phyloP scores from a whole-genome alignment of 1,140 invertebrate species.

The Drosophila melanogaster region DNA sequence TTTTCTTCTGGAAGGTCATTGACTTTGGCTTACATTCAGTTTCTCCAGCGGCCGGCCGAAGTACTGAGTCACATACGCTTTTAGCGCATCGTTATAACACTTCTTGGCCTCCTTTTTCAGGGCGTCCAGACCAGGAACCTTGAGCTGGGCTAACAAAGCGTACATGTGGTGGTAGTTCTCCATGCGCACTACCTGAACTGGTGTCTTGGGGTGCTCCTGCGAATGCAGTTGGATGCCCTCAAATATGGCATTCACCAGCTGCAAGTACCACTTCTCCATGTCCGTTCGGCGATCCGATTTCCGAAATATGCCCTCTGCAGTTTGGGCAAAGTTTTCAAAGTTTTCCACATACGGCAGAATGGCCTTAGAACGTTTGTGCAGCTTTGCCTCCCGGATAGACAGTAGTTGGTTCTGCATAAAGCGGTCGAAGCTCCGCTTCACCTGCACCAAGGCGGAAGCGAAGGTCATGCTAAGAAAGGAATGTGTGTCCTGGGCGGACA shows the following conservation, averaged over 20 bases:
- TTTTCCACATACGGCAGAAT: conserved; percentile 96
- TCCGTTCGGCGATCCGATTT: conserved; percentile 95
- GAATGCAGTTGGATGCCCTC: conserved; percentile 92
- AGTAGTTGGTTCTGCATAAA: conserved; percentile 95
- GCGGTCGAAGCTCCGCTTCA: conserved; percentile 97
- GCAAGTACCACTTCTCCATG: conserved; percentile 97
- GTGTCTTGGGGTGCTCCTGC: conserved; percentile 96
- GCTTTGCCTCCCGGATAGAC: conserved; percentile 92
- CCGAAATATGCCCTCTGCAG: conserved; percentile 94
- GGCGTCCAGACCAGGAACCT: conserved; percentile 94
- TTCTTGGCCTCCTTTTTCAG: conserved; percentile 96
- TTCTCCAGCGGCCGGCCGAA: conserved; percentile 98
- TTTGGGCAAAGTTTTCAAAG: conserved; percentile 95
- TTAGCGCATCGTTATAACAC: conserved; percentile 95
- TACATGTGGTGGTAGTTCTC: conserved; percentile 99
- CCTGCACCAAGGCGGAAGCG: conserved; percentile 94
- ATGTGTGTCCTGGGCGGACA: conserved; percentile 95
- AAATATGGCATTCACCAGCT: conserved; percentile 94
- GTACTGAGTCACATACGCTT: conserved; percentile 96
- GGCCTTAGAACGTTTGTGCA: conserved; percentile 91
- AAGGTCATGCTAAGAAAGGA: conserved; percentile 96
- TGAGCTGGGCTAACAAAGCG: conserved; percentile 94
- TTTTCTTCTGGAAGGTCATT: neutral
- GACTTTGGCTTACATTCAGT: conserved; percentile 90
- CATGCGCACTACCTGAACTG: conserved; percentile 97